A percentile compares a stretch with the other conserved stretches of the same genome.
phyloP scores from a whole-genome alignment of 1,140 invertebrate genomes.

The Scaptomyza hsui region DNA sequence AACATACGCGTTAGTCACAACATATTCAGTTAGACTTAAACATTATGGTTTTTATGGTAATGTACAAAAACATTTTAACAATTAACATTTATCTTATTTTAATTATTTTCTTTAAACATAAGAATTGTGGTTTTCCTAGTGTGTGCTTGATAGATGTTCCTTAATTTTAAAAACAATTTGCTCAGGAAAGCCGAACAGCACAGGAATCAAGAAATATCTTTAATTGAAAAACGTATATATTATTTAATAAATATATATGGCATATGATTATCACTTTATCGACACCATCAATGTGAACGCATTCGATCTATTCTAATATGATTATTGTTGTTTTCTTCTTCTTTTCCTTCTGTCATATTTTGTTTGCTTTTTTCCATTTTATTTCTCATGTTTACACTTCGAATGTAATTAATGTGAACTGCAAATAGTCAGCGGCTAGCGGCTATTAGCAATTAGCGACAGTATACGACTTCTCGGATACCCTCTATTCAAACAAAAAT shows the following conservation, averaged over 20 bases:
- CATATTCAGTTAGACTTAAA: too few relatives aligned
- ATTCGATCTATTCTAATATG: slow-evolving; percentile 13
- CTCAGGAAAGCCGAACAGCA: too few relatives aligned
- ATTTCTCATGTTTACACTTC: slow-evolving; percentile 32
- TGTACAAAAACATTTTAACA: too few relatives aligned
- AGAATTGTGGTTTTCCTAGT: too few relatives aligned
- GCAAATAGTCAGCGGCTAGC: slow-evolving; percentile 21
- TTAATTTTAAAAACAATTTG: too few relatives aligned
- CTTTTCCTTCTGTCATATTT: background rate
- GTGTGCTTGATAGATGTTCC: too few relatives aligned
- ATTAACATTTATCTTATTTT: too few relatives aligned
- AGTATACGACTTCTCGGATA: background rate
- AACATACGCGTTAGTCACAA: too few relatives aligned
- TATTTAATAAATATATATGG: background rate
- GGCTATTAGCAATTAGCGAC: background rate
- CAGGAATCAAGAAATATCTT: background rate
- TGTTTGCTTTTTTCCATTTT: slow-evolving; percentile 7
- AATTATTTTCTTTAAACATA: too few relatives aligned
- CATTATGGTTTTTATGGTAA: too few relatives aligned
- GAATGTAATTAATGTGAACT: slow-evolving; percentile 41
- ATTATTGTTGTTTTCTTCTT: slow-evolving; percentile 15
- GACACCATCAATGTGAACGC: slow-evolving; percentile 11
- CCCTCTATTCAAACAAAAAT: background rate
- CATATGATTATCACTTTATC: slow-evolving; percentile 14
- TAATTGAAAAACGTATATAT: background rate